These are phyloP conservation scores for Ictalurus punctatus DNA, from an alignment of 2,113 vertebrate species.

Conservation along the genomic window DNA sequence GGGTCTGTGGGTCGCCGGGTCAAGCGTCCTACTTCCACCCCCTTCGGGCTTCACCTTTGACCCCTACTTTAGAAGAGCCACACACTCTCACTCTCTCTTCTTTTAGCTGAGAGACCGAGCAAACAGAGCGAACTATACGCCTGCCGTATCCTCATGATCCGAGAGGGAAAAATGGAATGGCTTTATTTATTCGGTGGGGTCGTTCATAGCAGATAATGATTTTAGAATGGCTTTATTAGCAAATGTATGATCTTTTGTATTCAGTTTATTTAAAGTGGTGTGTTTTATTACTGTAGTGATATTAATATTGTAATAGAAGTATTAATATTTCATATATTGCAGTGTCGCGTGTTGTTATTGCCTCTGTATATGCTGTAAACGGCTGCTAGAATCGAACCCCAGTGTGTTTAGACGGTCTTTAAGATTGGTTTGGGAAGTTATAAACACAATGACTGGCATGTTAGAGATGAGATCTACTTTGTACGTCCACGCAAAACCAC, in stretches of 20 bases:
- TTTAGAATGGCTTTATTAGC: neutral
- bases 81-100: conserved; percentile 25
- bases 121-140: conserved; percentile 53
- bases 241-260: neutral
- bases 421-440: neutral
- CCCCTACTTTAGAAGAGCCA: conserved; percentile 52
- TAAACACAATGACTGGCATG: too few species aligned
- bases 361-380: neutral
- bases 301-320: neutral
- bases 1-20: conserved; percentile 57
- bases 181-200: neutral
- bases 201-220: neutral
- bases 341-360: neutral
- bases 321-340: neutral
- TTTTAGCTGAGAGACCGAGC: conserved; percentile 43
- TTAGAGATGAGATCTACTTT: neutral
- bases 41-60: conserved; percentile 59
- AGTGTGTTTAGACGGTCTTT: neutral
- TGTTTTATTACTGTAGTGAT: neutral
- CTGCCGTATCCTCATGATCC: conserved; percentile 12
- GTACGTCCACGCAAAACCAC: neutral
- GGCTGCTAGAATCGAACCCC: neutral
- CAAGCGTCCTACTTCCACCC: conserved; percentile 63
- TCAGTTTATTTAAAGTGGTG: neutral
- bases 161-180: neutral